These are phyloP conservation scores for Plumapathes pennacea DNA, from an alignment of 92 coral and sea anemone genomes.

Conservation along the genomic window DNA sequence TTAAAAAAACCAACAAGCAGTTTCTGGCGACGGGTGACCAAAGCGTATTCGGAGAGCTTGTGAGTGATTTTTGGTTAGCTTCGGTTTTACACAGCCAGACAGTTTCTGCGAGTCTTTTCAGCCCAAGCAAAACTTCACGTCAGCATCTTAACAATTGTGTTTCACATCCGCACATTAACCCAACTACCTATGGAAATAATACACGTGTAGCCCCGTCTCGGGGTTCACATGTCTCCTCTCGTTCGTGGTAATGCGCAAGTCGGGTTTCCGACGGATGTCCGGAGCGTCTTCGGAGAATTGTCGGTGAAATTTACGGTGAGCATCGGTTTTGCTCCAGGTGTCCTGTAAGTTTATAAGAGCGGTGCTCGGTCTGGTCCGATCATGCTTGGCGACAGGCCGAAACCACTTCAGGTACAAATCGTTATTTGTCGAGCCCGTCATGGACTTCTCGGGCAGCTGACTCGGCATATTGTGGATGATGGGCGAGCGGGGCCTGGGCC, in stretches of 20 bases:
- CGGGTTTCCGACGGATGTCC: slow-evolving; percentile 94
- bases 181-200: slow-evolving; percentile 73
- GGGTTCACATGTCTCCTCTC: slow-evolving; percentile 89
- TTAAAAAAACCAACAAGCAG: too few relatives aligned
- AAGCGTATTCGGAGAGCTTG: too few relatives aligned
- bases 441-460: slow-evolving; percentile 61
- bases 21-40: too few relatives aligned
- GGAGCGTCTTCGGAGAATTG: slow-evolving; percentile 95
- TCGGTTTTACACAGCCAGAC: too few relatives aligned
- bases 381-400: slow-evolving; percentile 52
- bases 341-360: slow-evolving; percentile 67
- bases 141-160: background rate
- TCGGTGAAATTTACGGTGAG: slow-evolving; percentile 83
- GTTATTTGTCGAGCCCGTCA: slow-evolving; percentile 74
- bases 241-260: slow-evolving; percentile 88
- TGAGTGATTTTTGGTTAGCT: too few relatives aligned
- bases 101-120: too few relatives aligned
- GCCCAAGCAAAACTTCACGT: too few relatives aligned
- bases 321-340: slow-evolving; percentile 82
- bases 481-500: slow-evolving; percentile 50
- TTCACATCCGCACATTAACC: background rate
- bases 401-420: slow-evolving; percentile 85
- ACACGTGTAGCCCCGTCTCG: slow-evolving; percentile 90
- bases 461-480: slow-evolving; percentile 74
- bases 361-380: slow-evolving; percentile 62